Conservation (phyloP, 1,140 invertebrate genomes). For the Caerostris extrusa region DNA sequence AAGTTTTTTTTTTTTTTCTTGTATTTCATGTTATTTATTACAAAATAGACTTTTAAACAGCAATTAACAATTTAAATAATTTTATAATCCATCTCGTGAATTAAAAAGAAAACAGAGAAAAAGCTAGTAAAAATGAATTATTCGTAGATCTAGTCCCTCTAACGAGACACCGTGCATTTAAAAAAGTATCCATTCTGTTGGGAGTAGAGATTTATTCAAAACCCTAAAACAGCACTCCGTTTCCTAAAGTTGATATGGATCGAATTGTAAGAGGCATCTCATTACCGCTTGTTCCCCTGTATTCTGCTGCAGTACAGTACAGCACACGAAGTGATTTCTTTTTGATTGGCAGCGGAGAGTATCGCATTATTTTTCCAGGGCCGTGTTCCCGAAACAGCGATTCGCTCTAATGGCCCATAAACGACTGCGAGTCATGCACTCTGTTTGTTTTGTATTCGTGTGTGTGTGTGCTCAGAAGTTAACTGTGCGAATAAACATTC, state of each 20-base stretch:
- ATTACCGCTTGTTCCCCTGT: slow-evolving; percentile 38
- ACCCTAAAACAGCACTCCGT: slow-evolving; percentile 34
- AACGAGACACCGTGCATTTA: not conserved
- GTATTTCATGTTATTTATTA: too few species aligned
- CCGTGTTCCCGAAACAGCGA: slow-evolving; percentile 36
- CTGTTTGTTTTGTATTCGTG: slow-evolving; percentile 66
- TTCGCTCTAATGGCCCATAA: slow-evolving; percentile 66
- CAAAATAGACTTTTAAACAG: too few species aligned
- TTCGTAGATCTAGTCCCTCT: too few species aligned
- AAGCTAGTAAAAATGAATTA: too few species aligned
- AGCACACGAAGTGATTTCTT: slow-evolving; percentile 47
- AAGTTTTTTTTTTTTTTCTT: too few species aligned
- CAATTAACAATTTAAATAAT: too few species aligned
- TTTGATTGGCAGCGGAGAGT: slow-evolving; percentile 44
- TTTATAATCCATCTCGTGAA: too few species aligned
- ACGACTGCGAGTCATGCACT: slow-evolving; percentile 27
- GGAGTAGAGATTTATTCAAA: slow-evolving; percentile 19
- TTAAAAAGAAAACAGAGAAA: too few species aligned
- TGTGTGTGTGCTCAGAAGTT: slow-evolving; percentile 51
- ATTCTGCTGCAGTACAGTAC: not conserved
- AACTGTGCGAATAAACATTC: slow-evolving; percentile 59
- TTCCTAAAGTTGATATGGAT: slow-evolving; percentile 16
- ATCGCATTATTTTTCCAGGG: slow-evolving; percentile 57
- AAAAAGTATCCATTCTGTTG: not conserved
- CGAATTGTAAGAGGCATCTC: slow-evolving; percentile 57